Conservation (phyloP, 2,113 vertebrate genomes). For the Equus przewalskii region DNA sequence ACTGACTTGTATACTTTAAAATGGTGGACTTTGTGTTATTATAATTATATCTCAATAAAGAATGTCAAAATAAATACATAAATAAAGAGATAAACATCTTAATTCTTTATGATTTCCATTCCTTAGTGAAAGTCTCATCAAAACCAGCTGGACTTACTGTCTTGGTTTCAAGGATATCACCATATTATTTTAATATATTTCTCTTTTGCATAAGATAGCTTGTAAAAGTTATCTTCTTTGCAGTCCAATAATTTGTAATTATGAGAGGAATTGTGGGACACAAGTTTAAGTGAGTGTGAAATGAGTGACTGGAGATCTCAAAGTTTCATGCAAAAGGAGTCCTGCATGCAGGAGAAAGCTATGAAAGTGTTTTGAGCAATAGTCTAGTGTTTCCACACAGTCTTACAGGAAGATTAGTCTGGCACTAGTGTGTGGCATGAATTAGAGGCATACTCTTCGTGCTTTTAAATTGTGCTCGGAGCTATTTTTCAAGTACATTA, state of each 20-base stretch:
- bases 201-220: background rate
- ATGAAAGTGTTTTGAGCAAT: background rate
- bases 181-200: background rate
- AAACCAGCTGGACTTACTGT: background rate
- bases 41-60: background rate
- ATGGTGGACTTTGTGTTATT: background rate
- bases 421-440: background rate
- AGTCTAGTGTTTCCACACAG: background rate
- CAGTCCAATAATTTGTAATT: background rate
- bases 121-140: background rate
- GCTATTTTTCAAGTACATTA: constrained; percentile 1
- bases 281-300: background rate
- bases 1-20: background rate
- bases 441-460: background rate
- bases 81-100: background rate
- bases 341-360: background rate
- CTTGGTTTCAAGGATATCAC: background rate
- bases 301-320: background rate
- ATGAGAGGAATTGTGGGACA: background rate
- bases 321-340: background rate
- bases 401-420: background rate
- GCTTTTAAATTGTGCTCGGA: background rate
- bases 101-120: background rate
- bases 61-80: background rate
- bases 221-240: background rate